These are phyloP conservation scores for Smutsia gigantea DNA, from an alignment of 2,797 vertebrate genomes.

Conservation along the genomic window DNA sequence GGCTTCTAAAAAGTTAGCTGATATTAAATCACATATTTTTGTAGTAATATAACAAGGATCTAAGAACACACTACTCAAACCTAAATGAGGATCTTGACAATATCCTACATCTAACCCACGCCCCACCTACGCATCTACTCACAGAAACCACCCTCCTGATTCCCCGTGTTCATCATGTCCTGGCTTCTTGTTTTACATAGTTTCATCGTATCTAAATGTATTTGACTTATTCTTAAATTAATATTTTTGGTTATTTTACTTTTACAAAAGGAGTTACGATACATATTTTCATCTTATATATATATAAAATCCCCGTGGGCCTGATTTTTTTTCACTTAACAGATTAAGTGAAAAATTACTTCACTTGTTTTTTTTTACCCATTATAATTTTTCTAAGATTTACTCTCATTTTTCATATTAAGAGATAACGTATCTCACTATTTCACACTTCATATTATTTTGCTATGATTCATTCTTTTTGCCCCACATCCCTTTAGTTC, in stretches of 20 bases:
- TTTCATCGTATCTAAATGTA: neutral
- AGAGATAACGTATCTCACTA: neutral
- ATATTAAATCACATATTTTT: neutral
- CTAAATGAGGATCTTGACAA: neutral
- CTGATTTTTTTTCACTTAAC: neutral
- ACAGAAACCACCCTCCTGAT: neutral
- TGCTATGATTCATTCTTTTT: neutral
- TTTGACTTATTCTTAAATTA: neutral
- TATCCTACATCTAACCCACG: neutral
- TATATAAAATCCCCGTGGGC: neutral
- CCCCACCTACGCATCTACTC: neutral
- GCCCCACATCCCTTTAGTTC: neutral
- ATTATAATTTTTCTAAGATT: neutral
- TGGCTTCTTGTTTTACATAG: neutral
- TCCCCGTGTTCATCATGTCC: neutral
- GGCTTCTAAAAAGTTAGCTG: neutral
- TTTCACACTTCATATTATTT: neutral
- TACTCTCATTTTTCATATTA: neutral
- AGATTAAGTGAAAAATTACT: neutral
- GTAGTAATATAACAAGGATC: neutral
- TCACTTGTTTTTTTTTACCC: neutral
- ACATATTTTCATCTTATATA: too few species aligned
- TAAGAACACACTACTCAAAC: neutral
- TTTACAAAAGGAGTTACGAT: neutral
- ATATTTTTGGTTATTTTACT: neutral